Evolutionary conservation across 2,888 invertebrate genomes (phyloP), one percentile per base, ranked within the genome.

Genomic region (Drosophila paracracens): DNA sequence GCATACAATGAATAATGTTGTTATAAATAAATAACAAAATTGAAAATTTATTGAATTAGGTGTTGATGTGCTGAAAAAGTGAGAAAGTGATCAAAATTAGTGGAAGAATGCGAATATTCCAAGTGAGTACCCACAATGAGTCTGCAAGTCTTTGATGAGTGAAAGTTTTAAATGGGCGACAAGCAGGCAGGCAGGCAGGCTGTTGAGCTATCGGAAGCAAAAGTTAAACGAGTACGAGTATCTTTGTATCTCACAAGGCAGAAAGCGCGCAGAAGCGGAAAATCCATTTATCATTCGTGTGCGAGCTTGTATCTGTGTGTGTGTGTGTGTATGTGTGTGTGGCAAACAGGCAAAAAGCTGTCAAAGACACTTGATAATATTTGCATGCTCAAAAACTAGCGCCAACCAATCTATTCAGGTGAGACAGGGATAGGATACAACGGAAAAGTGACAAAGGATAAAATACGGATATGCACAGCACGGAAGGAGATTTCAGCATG

Each of bases 201-300:
- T n/a, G 27, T 38, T 38, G 56, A 38, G 38, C 57, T 57, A 70
- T 35, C 61, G 52, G 62, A 46, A 70, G 69, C 50, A 25, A 53
- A 69, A 57, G 51, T 56, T 63, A 65, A 66, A 38, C 69, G 59
- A 70, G 57, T 38, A 43, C 58, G 46, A 68, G 50, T 40, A 62
- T 69, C 53, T 60, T 60, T 43, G 36, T 27, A 27, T 27, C 46
- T 38, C 48, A 18, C 18, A 33, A 40, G 60, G 40, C 31, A 46
- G 46, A 52, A 70, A 58, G 66, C 50, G 68, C 79, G 81, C 50
- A 75, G 68, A 74, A 62, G 83, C 70, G 71, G 67, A 83, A 86
- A 84, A 85, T 82, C 82, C 83, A 84, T 82, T 86, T 83, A 83
- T 84, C 86, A 84, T 74, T 74, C 25, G 54, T 51, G 43, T 36